Base-by-base conservation (phyloP, 2,113 vertebrate species). In the Mobula hypostoma region DNA sequence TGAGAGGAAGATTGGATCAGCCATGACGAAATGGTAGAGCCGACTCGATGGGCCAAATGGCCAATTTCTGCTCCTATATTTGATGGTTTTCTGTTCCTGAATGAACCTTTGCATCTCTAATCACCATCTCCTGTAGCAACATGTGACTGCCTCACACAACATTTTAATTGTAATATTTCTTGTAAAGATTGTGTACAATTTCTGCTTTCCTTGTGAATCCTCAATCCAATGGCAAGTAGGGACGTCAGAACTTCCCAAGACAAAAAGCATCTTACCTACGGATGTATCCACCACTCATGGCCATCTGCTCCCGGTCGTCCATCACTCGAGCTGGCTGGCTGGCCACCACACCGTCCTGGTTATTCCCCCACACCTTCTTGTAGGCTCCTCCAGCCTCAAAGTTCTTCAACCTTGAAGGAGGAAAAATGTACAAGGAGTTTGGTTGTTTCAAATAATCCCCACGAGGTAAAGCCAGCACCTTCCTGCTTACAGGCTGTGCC, bases 261-360 rank as follows among this genome's bases (percentile, higher is more conserved):
- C 5, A 17, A 63, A 90, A 32, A 0, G 1, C 17, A 40, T 29
- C 48, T 94, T 95, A 97, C 97, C 97, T 97, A 83, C 95, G 95
- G 90, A 98, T 97, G 95, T 97, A 96, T 94, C 97, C 97, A 9
- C 97, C 97, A 0, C 97, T 98, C 97, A 98, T 98, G 94, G 96
- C 96, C 97, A 98, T 98, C 36, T 96, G 96, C 68, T 98, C 97
- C 68, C 97, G 94, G 95, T 97, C 96, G 12, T 98, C 97, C 0
- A 97, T 95, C 7, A 98, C 97, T 0, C 96, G 95, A 1, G 97
- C 96, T 11, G 97, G 97, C 95, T 98, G 97, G 87, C 95, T 96
- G 82, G 97, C 97, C 76, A 98, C 96, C 0, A 97, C 96, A 0
- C 96, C 96, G 0, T 97, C 97, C 94, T 97, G 97, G 58, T 94